A percentile compares a stretch with the other conserved stretches of the same genome.
These are phyloP conservation scores for Saturnia pavonia DNA, from an alignment of 2,888 invertebrate genomes.

Conservation along the genomic window DNA sequence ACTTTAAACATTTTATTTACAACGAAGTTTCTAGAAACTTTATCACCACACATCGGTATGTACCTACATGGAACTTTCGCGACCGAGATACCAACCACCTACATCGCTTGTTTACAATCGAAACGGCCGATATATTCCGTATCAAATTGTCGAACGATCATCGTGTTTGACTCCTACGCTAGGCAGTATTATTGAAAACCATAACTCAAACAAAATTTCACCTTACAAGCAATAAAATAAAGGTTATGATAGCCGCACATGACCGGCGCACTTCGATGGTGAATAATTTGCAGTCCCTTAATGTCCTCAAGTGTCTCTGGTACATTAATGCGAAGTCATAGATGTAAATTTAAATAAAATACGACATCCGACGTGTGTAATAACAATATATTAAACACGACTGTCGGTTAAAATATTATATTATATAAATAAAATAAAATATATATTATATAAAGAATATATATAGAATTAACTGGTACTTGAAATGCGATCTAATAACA, in stretches of 20 bases:
- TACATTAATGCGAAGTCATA: conserved; percentile 46
- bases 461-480: too few relatives aligned
- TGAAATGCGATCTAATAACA: too few relatives aligned
- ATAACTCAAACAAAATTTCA: conserved; percentile 31
- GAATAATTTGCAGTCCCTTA: conserved; percentile 69
- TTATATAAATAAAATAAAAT: too few relatives aligned
- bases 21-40: conserved; percentile 17
- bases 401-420: background rate
- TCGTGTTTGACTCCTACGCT: conserved; percentile 71
- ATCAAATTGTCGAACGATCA: conserved; percentile 76
- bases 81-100: conserved; percentile 63
- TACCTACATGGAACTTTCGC: conserved; percentile 49
- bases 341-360: conserved; percentile 32
- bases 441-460: too few relatives aligned
- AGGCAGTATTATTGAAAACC: conserved; percentile 30
- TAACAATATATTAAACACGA: background rate
- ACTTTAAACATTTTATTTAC: conserved; percentile 12
- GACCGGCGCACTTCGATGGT: conserved; percentile 30
- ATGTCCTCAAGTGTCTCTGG: conserved; percentile 57
- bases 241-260: conserved; percentile 24
- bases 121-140: conserved; percentile 62
- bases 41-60: conserved; percentile 49
- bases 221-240: conserved; percentile 34
- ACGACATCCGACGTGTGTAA: background rate
- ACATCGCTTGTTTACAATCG: conserved; percentile 34